These are phyloP conservation scores for Brevimyrus niger DNA, from an alignment of 2,113 vertebrate species.

Conservation along the genomic window DNA sequence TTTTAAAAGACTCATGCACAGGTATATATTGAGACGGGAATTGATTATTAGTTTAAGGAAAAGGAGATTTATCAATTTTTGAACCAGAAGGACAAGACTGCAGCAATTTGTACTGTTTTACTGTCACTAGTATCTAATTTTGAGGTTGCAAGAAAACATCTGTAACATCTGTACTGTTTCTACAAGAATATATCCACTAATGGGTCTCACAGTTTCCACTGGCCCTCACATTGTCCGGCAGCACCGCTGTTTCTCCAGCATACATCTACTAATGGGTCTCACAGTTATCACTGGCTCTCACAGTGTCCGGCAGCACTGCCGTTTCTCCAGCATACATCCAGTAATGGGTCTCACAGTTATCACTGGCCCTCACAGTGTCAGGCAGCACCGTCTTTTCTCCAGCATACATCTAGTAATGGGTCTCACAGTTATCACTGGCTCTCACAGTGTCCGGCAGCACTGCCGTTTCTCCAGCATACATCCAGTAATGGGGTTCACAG, in stretches of 20 bases:
- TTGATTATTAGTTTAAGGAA: background rate
- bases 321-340: background rate
- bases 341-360: too few species aligned
- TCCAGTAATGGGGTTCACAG: too few species aligned
- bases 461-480: background rate
- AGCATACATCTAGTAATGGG: background rate
- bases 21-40: background rate
- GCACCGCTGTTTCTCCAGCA: too few species aligned
- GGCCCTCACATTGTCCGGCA: too few species aligned
- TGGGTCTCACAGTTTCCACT: too few species aligned
- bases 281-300: too few species aligned
- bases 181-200: too few species aligned
- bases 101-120: background rate
- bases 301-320: background rate
- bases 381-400: background rate
- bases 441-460: background rate
- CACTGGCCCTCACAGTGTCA: background rate
- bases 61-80: background rate
- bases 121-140: background rate
- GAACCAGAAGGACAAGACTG: background rate
- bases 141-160: background rate
- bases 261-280: too few species aligned
- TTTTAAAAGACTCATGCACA: background rate
- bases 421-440: background rate
- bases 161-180: too few species aligned